Base-by-base conservation (phyloP, 64 coral and sea anemone species). In the Pocillopora damicornis region DNA sequence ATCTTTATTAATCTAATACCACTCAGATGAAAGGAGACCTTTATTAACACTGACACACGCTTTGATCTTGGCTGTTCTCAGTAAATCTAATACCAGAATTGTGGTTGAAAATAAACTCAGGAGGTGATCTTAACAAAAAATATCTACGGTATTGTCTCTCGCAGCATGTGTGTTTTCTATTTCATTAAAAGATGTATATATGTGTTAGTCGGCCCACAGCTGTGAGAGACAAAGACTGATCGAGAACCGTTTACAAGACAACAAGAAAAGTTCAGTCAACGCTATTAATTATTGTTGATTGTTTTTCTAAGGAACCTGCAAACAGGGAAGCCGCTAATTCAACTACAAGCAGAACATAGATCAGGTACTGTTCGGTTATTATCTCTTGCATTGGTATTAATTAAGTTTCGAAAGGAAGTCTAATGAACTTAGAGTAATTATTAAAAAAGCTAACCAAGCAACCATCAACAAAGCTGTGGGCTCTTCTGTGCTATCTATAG, bases 351-450 rank as follows among this genome's bases (percentile, higher is more conserved):
- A 11, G 18, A 80, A 62, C 22, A 80, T n/a, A 80, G 56, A 56
- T 58, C 75, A 57, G 75, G 78, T 80, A 60, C 78, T 80, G 78
- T 80, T 80, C 20, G 13, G n/a, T 61, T 60, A 60, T 79, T 79
- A 26, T 79, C 58, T 61, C n/a, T 51, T 34, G 25, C n/a, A 57
- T n/a, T 6, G 17, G 14, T 79, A 57, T 79, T 62, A 79, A 79
- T 79, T 79, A 61, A 35, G 22, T 60, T 77, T 56, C 11, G 2
- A 4, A 30, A 80, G 58, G 22, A 80, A 61, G 37, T 58, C 57
- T 61, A 34, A 34, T 80, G 57, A 80, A 61, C 58, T 25, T 61
- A 58, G 30, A 80, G 78, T 57, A 80, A 56, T 80, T 80, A 62
- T 80, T 57, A 13, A 80, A 61, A 80, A 18, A 20, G 59, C 25